These are phyloP conservation scores for Sporophila hypoxantha DNA, from an alignment of 2,113 vertebrate species.

Conservation along the genomic window DNA sequence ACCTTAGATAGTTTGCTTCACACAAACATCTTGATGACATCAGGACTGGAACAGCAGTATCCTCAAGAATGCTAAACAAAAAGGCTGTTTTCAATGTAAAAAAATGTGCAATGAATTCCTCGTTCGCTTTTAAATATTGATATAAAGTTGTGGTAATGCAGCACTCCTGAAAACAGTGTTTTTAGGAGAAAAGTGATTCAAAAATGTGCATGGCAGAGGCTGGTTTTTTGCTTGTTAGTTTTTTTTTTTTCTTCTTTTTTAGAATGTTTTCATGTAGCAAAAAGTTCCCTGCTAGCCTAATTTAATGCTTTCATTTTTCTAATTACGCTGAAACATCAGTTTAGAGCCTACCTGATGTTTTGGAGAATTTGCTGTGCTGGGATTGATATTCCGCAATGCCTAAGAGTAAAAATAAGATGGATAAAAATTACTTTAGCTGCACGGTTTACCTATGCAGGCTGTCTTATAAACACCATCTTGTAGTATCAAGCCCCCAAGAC, in stretches of 20 bases:
- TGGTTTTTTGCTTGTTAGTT: not conserved
- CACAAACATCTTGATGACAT: constrained; percentile 20
- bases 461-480: constrained; percentile 69
- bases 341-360: constrained; percentile 83
- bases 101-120: constrained; percentile 6
- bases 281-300: constrained; percentile 57
- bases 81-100: constrained; percentile 25
- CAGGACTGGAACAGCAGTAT: constrained; percentile 14
- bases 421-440: constrained; percentile 77
- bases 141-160: not conserved
- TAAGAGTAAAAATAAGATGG: constrained; percentile 82
- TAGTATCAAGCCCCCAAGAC: constrained; percentile 64
- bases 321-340: constrained; percentile 72
- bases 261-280: constrained; percentile 27
- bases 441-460: constrained; percentile 68
- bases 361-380: constrained; percentile 82
- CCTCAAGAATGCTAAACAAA: constrained; percentile 50
- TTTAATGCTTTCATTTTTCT: constrained; percentile 50
- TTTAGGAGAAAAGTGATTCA: constrained; percentile 12
- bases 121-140: not conserved
- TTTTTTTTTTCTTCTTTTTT: not conserved
- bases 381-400: constrained; percentile 84
- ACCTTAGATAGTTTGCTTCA: constrained; percentile 10
- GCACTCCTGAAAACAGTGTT: not conserved
- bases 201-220: not conserved